Conservation (phyloP, 2,113 vertebrate genomes). For the Myotis davidii region DNA sequence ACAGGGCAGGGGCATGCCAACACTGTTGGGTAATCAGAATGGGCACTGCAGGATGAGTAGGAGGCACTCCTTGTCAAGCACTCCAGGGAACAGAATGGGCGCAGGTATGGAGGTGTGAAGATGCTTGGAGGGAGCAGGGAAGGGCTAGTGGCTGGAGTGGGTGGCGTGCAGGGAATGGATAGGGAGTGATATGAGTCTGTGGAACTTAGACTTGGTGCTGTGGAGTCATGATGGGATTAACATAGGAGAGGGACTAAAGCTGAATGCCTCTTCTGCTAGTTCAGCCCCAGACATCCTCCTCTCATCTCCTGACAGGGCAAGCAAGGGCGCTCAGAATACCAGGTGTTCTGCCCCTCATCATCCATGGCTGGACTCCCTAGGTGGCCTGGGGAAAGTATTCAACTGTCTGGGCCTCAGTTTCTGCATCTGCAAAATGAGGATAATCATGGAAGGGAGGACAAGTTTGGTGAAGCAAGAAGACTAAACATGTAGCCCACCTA, state of each 20-base stretch:
- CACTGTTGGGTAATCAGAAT: neutral
- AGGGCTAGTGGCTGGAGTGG: neutral
- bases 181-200: rapidly evolving
- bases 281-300: neutral
- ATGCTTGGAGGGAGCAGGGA: neutral
- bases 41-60: neutral
- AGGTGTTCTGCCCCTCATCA: neutral
- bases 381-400: neutral
- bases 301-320: neutral
- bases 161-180: rapidly evolving
- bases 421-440: neutral
- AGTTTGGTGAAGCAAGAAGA: neutral
- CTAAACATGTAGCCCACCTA: neutral
- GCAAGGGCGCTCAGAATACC: neutral
- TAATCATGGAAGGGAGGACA: neutral
- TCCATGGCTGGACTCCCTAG: neutral
- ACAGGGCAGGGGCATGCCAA: neutral
- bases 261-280: neutral
- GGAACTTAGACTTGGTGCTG: neutral
- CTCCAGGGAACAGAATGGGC: neutral
- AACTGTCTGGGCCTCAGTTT: neutral
- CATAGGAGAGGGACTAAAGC: neutral
- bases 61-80: neutral
- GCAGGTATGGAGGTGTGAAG: neutral
- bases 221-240: neutral